Base-by-base conservation (phyloP, 2,113 vertebrate species). In the Gnathochromis pfefferi region DNA sequence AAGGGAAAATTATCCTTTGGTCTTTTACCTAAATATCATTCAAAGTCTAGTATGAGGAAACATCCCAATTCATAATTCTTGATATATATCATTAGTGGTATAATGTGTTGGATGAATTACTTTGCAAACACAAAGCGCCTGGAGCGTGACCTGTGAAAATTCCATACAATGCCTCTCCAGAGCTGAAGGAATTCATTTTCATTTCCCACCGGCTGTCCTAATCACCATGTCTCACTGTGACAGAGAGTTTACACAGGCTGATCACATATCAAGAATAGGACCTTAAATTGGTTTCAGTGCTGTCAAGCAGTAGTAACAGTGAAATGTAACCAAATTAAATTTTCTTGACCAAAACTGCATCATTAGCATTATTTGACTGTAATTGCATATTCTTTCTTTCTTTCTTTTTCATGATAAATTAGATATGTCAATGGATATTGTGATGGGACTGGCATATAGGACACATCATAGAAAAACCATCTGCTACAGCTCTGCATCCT, bases 121-220 rank as follows among this genome's bases (percentile, higher is more conserved):
- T 95, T 94, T 94, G 95, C 96, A 92, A 90, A 95, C 68, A 75
- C 63, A 84, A 87, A 92, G 87, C 68, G 89, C 91, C 93, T 88
- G 75, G 89, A 93, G 94, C 92, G 91, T 96, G 96, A 97, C 96
- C 97, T 92, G 92, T 90, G 94, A 91, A 94, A 96, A 96, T 95
- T 94, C 93, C 91, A 95, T 90, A 92, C 93, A 90, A 95, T 93
- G 95, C 85, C 86, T 95, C 90, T 84, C 70, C 85, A 85, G 94
- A 96, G 90, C 92, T 93, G 88, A 87, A 95, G 93, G 93, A 97
- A 97, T 97, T 97, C 95, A 96, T 97, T 97, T 96, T 96, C 96
- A 96, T 97, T 96, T 95, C 91, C 90, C 89, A 91, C 16, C 91
- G 93, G 93, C 93, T 91, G 92, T 94, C 95, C 91, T 97, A 97